Evolutionary conservation across 1,140 invertebrate species (phyloP), one percentile per base, ranked within the genome.

Genomic region (Drosophila pandora): DNA sequence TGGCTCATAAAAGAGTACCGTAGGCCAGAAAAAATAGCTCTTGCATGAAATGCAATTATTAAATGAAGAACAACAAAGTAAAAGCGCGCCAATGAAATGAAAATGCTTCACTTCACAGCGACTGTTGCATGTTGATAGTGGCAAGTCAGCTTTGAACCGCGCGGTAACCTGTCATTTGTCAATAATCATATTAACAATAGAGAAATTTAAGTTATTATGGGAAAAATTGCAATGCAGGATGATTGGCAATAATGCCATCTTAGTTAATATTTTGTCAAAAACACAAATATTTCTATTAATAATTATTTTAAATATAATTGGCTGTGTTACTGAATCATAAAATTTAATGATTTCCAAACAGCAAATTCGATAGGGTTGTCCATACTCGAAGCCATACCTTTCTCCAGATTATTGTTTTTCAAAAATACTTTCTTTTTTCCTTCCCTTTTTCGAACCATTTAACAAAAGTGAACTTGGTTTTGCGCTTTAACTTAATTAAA

Each of bases 1-100:
- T 54, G 71, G 62, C 50, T 50, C 39, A 32, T 69, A 74, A 75
- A 82, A 63, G 75, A 64, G 57, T 32, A 12, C 10, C 12, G 10
- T 37, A n/a, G 22, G 39, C n/a, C 2, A 9, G 41, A 21, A 43
- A 43, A 55, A 76, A 74, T 32, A 59, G 50, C 59, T 41, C 23
- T 41, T 59, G 55, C 82, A 77, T 85, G 73, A 81, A 69, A 81
- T 81, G 74, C 81, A 87, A 81, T 84, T 76, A 85, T 69, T 69
- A 74, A 64, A 54, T 21, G 53, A 60, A 60, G 25, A 52, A n/a
- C 54, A 64, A 67, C 56, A 71, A 75, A 77, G 68, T 69, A 81
- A 78, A 77, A 72, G 69, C 53, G 50, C 45, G 23, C 47, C 37
- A 17, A 70, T 43, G 32, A 49, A 45, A 68, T 53, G 39, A 68